Evolutionary conservation across 2,888 invertebrate genomes (phyloP), one percentile per base, ranked within the genome.

Genomic region (Clivina fossor): DNA sequence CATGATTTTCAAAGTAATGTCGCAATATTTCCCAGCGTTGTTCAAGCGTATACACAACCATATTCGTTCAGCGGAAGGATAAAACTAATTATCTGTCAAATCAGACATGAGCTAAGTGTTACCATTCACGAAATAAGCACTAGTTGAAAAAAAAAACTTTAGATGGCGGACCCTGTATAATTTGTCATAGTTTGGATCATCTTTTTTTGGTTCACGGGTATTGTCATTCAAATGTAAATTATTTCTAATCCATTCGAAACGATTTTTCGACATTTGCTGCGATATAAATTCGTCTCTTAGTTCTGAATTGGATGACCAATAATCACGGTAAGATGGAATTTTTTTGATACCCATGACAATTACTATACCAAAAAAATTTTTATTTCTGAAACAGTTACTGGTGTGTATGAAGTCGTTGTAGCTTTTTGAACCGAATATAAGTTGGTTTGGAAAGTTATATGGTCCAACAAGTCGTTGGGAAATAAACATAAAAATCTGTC

Each of bases 121-220:
- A n/a, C n/a, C n/a, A n/a, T n/a, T n/a, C n/a, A n/a, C n/a, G n/a
- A n/a, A n/a, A n/a, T n/a, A n/a, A n/a, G n/a, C n/a, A n/a, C n/a
- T n/a, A n/a, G n/a, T n/a, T n/a, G n/a, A n/a, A n/a, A n/a, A n/a
- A n/a, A n/a, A n/a, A n/a, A n/a, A 44, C 33, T 49, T 28, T 11
- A 65, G 41, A 28, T 63, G 63, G 49, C 58, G 46, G 11, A 66
- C 15, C 63, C 64, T 64, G 47, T 61, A 63, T 26, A 65, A 50
- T 57, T 63, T 63, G 41, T 65, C 62, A 57, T 60, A 64, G 24
- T 57, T 46, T 19, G 60, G 46, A 24, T 58, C 55, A 13, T 49
- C 55, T 54, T 50, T 59, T 47, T 59, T 60, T n/a, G 61, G 60
- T 57, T 59, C 56, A 16, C 57, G 28, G 22, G 46, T 48, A 58